Evolutionary conservation across 2,797 vertebrate genomes (phyloP).

Genomic region (Serranus cabrilla): DNA sequence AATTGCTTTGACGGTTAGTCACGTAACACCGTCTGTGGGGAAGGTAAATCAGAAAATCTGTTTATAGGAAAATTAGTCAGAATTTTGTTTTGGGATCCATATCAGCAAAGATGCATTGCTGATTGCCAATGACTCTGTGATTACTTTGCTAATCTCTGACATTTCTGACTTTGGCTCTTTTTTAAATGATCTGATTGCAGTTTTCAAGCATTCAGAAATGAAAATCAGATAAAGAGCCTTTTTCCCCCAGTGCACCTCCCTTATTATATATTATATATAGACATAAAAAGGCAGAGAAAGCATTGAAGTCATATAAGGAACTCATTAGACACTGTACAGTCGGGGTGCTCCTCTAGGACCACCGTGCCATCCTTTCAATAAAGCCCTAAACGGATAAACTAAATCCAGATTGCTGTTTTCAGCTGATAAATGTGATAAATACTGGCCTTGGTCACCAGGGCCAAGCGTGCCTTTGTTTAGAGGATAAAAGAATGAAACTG

Average conservation of each 20-base stretch:
- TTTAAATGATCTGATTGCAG: background rate
- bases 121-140: background rate
- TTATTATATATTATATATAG: conserved; percentile 15
- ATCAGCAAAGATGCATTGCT: background rate
- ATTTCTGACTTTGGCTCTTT: conserved; percentile 7
- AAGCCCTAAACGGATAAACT: conserved; percentile 32
- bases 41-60: background rate
- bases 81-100: background rate
- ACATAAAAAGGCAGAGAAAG: conserved; percentile 4
- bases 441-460: conserved; percentile 31
- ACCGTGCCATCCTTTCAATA: conserved; percentile 23
- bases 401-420: conserved; percentile 55
- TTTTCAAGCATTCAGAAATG: background rate
- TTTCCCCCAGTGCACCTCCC: background rate
- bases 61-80: background rate
- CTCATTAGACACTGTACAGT: conserved; percentile 23
- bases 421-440: conserved; percentile 62
- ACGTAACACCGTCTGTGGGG: too few species aligned
- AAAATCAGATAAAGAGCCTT: background rate
- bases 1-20: background rate
- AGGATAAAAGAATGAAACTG: conserved; percentile 63
- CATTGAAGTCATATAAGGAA: background rate
- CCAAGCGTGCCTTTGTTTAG: conserved; percentile 51
- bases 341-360: background rate
- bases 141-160: conserved; percentile 1